phyloP scores from a whole-genome alignment of 2,888 invertebrate genomes.

The Andrena chrysosceles region DNA sequence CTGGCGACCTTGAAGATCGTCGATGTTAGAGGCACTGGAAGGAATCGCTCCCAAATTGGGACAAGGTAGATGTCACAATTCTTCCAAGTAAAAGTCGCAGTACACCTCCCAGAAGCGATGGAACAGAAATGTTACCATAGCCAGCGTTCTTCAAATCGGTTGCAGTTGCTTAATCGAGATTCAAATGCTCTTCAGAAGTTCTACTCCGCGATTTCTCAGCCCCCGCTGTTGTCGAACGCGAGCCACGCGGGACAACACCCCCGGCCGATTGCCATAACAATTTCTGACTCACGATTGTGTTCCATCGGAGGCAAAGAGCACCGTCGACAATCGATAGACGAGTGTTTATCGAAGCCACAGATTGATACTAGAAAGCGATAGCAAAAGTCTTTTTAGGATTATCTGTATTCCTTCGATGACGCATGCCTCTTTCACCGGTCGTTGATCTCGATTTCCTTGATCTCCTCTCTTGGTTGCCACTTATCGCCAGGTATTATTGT shows the following conservation, averaged over 20 bases:
- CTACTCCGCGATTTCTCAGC: too few species aligned
- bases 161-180: too few species aligned
- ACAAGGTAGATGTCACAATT: too few species aligned
- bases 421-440: conserved; percentile 44
- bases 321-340: conserved; percentile 28
- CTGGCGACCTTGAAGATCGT: neutral
- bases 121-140: too few species aligned
- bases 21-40: too few species aligned
- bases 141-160: too few species aligned
- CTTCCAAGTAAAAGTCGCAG: too few species aligned
- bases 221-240: too few species aligned
- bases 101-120: too few species aligned
- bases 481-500: conserved; percentile 35
- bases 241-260: neutral
- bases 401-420: conserved; percentile 43
- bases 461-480: neutral
- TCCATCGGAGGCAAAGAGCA: conserved; percentile 10
- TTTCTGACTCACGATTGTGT: conserved; percentile 1
- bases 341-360: conserved; percentile 42
- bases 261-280: neutral
- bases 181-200: too few species aligned
- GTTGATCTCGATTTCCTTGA: conserved; percentile 47
- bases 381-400: conserved; percentile 36
- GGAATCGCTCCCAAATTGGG: too few species aligned
- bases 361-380: conserved; percentile 39